Base-by-base conservation (phyloP, 35 echinoderm and acorn worm genomes). In the Anneissia japonica region DNA sequence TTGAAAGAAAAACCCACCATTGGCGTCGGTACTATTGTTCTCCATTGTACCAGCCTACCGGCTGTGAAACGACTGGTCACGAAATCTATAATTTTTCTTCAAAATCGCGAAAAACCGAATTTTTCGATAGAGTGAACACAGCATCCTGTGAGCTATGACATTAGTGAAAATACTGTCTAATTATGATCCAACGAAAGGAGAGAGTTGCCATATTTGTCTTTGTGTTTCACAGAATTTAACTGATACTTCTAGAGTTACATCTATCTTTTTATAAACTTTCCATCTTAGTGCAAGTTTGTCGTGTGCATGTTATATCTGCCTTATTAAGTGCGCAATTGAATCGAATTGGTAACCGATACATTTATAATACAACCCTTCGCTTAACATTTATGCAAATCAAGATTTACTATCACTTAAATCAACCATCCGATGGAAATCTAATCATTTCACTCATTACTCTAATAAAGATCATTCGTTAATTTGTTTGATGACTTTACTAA, bases 401-500 rank as follows among this genome's bases (percentile, higher is more conserved):
- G 51, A 64, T 64, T 64, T 26, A 64, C 51, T 26, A 23, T 64
- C 10, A 64, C 51, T 64, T 64, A 64, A 64, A 64, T 23, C 51
- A 64, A 64, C 51, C 51, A 64, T 64, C 51, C 51, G 51, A 26
- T 64, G 7, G 26, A 23, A 64, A 64, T 64, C 21, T 9, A 64
- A 64, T 64, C 51, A 64, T 64, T 64, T 64, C 51, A 64, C 9
- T 64, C 51, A 64, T 64, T 64, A 64, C 51, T 64, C 51, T 64
- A 64, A 64, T 64, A 64, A 64, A 64, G 51, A 64, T 64, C 51
- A 64, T 64, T n/a, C n/a, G 51, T 64, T 64, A 64, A 64, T 64
- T 64, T 64, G 51, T 64, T 64, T 64, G 51, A 64, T 64, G 51
- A 64, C 51, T 64, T 64, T 64, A 64, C 10, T 64, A 64, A 64